These are phyloP conservation scores for Grammomys surdaster DNA, from an alignment of 2,113 vertebrate genomes.

Conservation along the genomic window DNA sequence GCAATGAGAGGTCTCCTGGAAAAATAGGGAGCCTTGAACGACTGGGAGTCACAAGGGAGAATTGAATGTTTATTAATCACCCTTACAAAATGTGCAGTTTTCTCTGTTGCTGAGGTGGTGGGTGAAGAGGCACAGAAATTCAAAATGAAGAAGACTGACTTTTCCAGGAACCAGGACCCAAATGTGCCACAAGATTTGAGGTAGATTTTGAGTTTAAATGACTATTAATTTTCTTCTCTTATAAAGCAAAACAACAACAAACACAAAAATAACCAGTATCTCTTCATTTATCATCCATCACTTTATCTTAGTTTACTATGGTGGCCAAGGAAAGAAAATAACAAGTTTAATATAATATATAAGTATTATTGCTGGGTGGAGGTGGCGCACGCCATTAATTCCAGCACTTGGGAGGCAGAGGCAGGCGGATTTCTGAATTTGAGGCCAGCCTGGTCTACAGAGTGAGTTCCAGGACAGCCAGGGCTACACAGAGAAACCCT, in stretches of 20 bases:
- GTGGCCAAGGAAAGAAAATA: neutral
- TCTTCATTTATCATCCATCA: accelerated
- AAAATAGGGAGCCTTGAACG: neutral
- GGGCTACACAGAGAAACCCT: no score
- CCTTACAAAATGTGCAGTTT: neutral
- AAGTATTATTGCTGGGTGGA: no score
- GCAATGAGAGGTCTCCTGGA: conserved; percentile 59
- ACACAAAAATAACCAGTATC: neutral
- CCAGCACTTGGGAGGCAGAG: no score
- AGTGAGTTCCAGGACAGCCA: no score
- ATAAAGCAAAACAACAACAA: no score
- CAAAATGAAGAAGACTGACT: conserved; percentile 20
- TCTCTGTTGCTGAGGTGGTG: neutral
- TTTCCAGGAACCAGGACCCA: neutral
- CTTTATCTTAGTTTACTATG: neutral
- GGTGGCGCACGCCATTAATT: no score
- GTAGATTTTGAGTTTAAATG: neutral
- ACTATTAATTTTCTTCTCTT: neutral
- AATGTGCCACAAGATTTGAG: neutral
- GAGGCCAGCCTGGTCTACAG: no score
- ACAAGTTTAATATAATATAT: neutral
- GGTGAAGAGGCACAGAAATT: neutral
- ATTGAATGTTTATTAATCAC: neutral
- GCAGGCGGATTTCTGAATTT: no score
- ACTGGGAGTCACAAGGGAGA: neutral